Base-by-base conservation (phyloP, 2,888 invertebrate species). In the Beris chalybata region DNA sequence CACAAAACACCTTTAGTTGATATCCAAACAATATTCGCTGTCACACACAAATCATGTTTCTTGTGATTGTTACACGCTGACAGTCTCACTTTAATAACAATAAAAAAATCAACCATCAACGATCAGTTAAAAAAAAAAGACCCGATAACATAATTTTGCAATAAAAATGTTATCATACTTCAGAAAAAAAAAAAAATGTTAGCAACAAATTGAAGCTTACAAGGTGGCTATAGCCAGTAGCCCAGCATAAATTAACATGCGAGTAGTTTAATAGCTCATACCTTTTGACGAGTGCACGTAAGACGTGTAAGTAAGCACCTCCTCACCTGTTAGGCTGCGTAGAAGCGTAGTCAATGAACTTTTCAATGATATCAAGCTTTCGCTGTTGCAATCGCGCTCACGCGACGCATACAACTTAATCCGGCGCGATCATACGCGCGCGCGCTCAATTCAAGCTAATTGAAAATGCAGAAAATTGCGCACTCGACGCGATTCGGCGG, bases 311-410 rank as follows among this genome's bases (percentile, higher is more conserved):
- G 22, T 22, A 22, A 53, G 45, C 54, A 65, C 56, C 63, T 56
- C 64, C 68, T 66, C 68, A 66, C 68, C 68, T 70, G 66, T 3
- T 52, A 65, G 65, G 53, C 56, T 61, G 70, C 57, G 68, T 64
- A 38, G 38, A 9, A 38, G 5, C 38, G 68, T 73, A 73, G 73
- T 74, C 73, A 74, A 74, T 71, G 74, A 74, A 74, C 74, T 74
- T 73, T 74, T 74, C 74, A 74, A 73, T 74, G 74, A 73, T 73
- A 73, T 71, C 73, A 68, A 73, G 71, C 70, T 72, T 64, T 64
- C 47, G 64, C 64, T 55, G 53, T 55, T 64, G 53, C 54, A 64
- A 47, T 55, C 64, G 47, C 47, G 5, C 15, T 6, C 13, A n/a
- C 48, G 48, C 44, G 44, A 48, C 48, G 12, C 48, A 48, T 5